These are phyloP conservation scores for Caenorhabditis sinica DNA, from an alignment of 2,888 invertebrate genomes.

Conservation along the genomic window DNA sequence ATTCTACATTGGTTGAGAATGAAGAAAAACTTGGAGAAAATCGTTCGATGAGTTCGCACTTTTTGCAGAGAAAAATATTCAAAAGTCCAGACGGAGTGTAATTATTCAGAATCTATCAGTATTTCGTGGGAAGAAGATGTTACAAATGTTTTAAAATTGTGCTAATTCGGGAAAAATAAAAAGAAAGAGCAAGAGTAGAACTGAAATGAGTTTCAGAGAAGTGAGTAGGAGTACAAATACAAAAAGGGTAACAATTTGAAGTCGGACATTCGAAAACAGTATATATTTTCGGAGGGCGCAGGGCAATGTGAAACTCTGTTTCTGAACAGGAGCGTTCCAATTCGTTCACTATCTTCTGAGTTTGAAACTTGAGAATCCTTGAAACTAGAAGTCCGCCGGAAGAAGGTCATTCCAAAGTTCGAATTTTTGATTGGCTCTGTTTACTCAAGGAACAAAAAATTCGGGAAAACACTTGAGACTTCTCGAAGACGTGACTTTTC, in stretches of 20 bases:
- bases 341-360: too few species aligned
- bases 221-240: background rate
- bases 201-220: background rate
- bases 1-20: background rate
- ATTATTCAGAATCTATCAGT: slow-evolving; percentile 20
- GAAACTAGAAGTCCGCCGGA: background rate
- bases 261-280: background rate
- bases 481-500: slow-evolving; percentile 27
- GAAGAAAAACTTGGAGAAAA: background rate
- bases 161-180: background rate
- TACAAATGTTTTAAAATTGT: slow-evolving; percentile 1
- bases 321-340: too few species aligned
- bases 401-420: slow-evolving; percentile 16
- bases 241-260: background rate
- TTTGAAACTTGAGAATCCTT: too few species aligned
- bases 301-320: background rate
- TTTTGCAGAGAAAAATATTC: background rate
- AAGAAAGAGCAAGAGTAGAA: background rate
- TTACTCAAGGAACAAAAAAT: slow-evolving; percentile 17
- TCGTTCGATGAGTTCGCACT: slow-evolving; percentile 6
- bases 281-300: too few species aligned
- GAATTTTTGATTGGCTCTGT: slow-evolving; percentile 13
- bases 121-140: slow-evolving; percentile 16
- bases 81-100: slow-evolving; percentile 1
- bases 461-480: slow-evolving; percentile 15